A percentile compares a stretch with the other conserved stretches of the same genome.
These are phyloP conservation scores for Stramonita haemastoma DNA, from an alignment of 2,888 invertebrate species.

Conservation along the genomic window DNA sequence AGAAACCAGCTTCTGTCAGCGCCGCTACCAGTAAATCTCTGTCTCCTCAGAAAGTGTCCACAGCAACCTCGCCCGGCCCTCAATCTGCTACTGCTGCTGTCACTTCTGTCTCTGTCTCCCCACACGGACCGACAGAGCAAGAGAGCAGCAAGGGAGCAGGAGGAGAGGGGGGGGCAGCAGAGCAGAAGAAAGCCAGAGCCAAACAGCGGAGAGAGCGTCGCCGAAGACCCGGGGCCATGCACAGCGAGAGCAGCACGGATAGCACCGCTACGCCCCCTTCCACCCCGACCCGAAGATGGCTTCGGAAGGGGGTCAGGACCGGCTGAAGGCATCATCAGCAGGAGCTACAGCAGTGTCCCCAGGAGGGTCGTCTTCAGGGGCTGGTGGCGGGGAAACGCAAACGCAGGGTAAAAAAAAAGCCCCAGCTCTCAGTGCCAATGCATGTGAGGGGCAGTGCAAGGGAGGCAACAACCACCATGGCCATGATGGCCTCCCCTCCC, in stretches of 20 bases:
- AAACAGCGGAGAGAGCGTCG: slow-evolving; percentile 41
- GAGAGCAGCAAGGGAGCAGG: not conserved
- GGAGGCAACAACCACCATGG: slow-evolving; percentile 39
- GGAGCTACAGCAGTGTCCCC: no score
- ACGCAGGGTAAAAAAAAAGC: slow-evolving; percentile 43
- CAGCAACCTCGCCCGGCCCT: not conserved
- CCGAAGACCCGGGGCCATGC: slow-evolving; percentile 16
- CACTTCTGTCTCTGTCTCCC: not conserved
- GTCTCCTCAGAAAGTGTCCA: not conserved
- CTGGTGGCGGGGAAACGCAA: not conserved
- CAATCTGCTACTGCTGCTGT: not conserved
- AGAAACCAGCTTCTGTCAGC: not conserved
- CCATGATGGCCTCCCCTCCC: not conserved
- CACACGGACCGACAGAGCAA: not conserved
- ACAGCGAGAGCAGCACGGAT: slow-evolving; percentile 31
- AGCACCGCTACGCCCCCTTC: slow-evolving; percentile 11
- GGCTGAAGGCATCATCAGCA: not conserved
- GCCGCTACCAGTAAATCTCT: not conserved
- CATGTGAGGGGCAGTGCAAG: slow-evolving; percentile 41
- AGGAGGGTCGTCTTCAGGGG: not conserved
- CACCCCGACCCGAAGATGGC: not conserved
- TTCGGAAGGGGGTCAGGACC: not conserved
- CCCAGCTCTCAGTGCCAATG: slow-evolving; percentile 37
- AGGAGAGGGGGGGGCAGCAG: not conserved
- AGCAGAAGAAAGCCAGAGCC: slow-evolving; percentile 44